These are phyloP conservation scores for Dryas iulia DNA, from an alignment of 1,140 invertebrate genomes.

Conservation along the genomic window DNA sequence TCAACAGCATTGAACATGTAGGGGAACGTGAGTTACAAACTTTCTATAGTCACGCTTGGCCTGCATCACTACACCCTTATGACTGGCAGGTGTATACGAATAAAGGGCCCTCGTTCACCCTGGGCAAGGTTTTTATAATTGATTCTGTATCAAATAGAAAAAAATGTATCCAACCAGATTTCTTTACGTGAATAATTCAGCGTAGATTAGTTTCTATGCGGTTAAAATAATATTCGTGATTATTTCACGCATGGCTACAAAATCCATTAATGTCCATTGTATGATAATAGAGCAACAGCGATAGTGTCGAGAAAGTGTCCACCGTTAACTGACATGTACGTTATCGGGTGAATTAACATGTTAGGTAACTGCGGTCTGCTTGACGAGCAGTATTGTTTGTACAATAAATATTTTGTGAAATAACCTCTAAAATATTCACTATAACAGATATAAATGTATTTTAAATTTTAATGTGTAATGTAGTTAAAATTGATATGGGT, in stretches of 20 bases:
- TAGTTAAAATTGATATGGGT: no score
- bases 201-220: not conserved
- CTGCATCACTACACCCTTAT: conserved; percentile 29
- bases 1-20: conserved; percentile 47
- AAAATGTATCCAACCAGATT: not conserved
- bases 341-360: conserved; percentile 61
- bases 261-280: conserved; percentile 53
- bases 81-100: conserved; percentile 33
- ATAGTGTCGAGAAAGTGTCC: conserved; percentile 61
- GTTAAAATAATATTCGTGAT: not conserved
- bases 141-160: conserved; percentile 2
- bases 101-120: conserved; percentile 9
- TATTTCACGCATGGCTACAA: conserved; percentile 13
- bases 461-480: no score
- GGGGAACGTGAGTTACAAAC: conserved; percentile 47
- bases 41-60: conserved; percentile 60
- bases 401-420: conserved; percentile 14
- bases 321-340: conserved; percentile 50
- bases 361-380: conserved; percentile 54
- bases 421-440: not conserved
- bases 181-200: not conserved
- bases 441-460: no score
- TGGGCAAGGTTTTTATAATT: conserved; percentile 14
- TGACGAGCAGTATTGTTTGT: conserved; percentile 38
- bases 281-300: conserved; percentile 50